Base-by-base conservation (phyloP, 2,888 invertebrate species). In the Eulithis testata region DNA sequence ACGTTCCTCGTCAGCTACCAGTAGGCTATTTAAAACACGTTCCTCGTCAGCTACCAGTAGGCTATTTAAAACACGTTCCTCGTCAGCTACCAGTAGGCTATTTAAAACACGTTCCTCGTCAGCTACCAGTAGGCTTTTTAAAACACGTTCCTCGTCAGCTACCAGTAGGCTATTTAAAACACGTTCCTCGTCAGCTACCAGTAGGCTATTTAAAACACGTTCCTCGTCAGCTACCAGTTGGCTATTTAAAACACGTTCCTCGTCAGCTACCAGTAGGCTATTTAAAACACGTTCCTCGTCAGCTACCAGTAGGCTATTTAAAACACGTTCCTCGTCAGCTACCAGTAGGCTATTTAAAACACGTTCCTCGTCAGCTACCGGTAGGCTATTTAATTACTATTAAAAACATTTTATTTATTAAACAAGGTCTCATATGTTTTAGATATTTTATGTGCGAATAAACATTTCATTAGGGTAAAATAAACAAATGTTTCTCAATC, bases 21-120 rank as follows among this genome's bases (percentile, higher is more conserved):
- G 44, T 44, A n/a, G 44, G 44, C 44, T 44, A 44, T 44, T 5
- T 7, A 8, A 49, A 59, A 64, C 59, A 49, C 50, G 51, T 43
- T 56, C n/a, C 14, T 9, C 45, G 8, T 45, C 45, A 4, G 9
- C 3, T 40, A 40, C 40, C 8, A 11, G 44, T 44, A n/a, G 44
- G 44, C 44, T 44, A 44, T 44, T 5, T 7, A 8, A 49, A 59
- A 64, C 59, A 49, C 50, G 51, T 43, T 56, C n/a, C 14, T 9
- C 45, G 8, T 45, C 45, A 4, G 9, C 3, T 40, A 40, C 40
- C 8, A 11, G 44, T 44, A n/a, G 44, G 44, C 44, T 44, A 44
- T 44, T 5, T 7, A 8, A 49, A 59, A 64, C 59, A 49, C 50
- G 51, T 43, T 56, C n/a, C 14, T 9, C 45, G 8, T 45, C 45